A percentile compares a stretch with the other conserved stretches of the same genome.
phyloP scores from a whole-genome alignment of 2,888 invertebrate genomes.

The Notodonta dromedarius region DNA sequence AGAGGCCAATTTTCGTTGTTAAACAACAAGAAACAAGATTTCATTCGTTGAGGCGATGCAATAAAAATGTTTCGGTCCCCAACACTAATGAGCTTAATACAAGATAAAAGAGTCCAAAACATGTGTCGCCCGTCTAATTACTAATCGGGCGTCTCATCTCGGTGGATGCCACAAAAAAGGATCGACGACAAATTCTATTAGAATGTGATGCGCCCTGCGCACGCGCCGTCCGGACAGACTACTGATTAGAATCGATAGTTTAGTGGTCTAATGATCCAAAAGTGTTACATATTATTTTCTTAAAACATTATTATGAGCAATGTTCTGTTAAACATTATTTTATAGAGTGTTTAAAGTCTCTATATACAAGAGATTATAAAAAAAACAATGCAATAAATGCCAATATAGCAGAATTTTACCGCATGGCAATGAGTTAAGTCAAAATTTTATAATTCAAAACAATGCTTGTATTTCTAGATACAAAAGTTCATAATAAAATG shows the following conservation, averaged over 20 bases:
- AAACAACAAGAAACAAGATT: slow-evolving; percentile 27
- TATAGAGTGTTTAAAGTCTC: no score
- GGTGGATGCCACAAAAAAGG: slow-evolving; percentile 66
- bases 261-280: not conserved
- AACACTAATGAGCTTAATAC: slow-evolving; percentile 66
- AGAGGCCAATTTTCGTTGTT: not conserved
- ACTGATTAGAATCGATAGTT: slow-evolving; percentile 6
- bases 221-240: slow-evolving; percentile 49
- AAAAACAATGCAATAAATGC: no score
- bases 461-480: not conserved
- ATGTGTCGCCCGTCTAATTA: slow-evolving; percentile 81
- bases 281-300: not conserved
- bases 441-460: no score
- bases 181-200: slow-evolving; percentile 71
- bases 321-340: not conserved
- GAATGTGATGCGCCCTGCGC: slow-evolving; percentile 62
- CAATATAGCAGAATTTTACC: no score
- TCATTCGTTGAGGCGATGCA: slow-evolving; percentile 38
- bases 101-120: slow-evolving; percentile 75
- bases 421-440: no score
- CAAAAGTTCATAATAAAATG: slow-evolving; percentile 8
- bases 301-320: not conserved
- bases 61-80: slow-evolving; percentile 56
- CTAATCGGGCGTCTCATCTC: slow-evolving; percentile 78
- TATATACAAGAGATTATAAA: no score